Evolutionary conservation across 2,113 vertebrate species (phyloP), one percentile per base, ranked within the genome.

Genomic region (Hippopotamus amphibius): DNA sequence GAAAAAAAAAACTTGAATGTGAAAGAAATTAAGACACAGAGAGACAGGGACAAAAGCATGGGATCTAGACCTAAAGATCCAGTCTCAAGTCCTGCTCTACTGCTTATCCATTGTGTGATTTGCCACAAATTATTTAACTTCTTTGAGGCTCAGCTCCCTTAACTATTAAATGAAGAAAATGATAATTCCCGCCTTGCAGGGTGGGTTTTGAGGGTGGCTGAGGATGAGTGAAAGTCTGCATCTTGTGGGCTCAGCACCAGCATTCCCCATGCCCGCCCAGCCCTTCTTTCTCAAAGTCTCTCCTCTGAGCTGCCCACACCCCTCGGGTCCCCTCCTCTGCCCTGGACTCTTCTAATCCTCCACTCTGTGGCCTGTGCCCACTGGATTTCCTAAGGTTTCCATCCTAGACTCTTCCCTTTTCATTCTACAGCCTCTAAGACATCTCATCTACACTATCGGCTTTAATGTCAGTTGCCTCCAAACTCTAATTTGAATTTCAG

Each of bases 291-390:
- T 28, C 21, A 43, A 50, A 17, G 13, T 14, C 33, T 68, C 74
- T 61, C 71, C 28, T 9, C 76, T 9, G 37, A 24, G 77, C 37
- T 19, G 26, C 33, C 17, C 43, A 30, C 0, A 0, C n/a, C 22
- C 11, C 21, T 16, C 30, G 0, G 43, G 6, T 13, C 71, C 48
- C 10, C 57, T 7, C 22, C 81, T 55, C 22, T 59, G 19, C 69
- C n/a, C 37, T 30, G 22, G 43, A 3, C 28, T 17, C 72, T 48
- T 26, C n/a, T 0, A 8, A 14, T 12, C 26, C 41, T 30, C 26
- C 9, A 5, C 3, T 1, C 15, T 5, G 1, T 0, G 7, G n/a
- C 33, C 57, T 15, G 0, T 2, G 6, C 21, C 7, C 0, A 0
- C 13, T 6, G 11, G 5, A 26, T 17, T 16, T 63, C 68, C 43